Conservation (phyloP, 53 echinoderm and acorn worm species). For the Mesocentrotus franciscanus region DNA sequence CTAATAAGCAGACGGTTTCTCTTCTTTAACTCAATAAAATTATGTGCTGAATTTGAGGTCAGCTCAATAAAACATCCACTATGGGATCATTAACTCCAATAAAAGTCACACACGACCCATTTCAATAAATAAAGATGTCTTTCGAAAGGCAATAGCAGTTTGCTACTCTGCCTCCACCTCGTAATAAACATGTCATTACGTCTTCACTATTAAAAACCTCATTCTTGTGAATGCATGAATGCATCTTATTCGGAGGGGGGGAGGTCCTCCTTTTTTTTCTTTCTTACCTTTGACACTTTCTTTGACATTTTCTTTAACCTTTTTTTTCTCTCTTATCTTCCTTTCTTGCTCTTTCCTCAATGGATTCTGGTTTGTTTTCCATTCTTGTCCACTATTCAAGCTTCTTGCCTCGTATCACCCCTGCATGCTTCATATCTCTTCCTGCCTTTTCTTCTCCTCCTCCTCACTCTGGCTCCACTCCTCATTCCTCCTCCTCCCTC, state of each 20-base stretch:
- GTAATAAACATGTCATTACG: background rate
- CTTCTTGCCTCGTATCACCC: background rate
- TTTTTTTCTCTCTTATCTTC: background rate
- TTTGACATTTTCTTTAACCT: background rate
- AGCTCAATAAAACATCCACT: background rate
- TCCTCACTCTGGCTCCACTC: background rate
- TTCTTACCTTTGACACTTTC: background rate
- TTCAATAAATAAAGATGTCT: slow-evolving; percentile 2
- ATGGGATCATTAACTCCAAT: slow-evolving; percentile 16
- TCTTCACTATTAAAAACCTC: background rate
- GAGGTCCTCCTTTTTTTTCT: background rate
- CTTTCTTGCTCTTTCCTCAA: background rate
- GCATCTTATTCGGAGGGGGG: too few relatives aligned
- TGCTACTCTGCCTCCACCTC: background rate
- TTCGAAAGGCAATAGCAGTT: background rate
- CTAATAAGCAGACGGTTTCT: background rate
- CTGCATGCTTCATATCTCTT: background rate
- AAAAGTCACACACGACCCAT: slow-evolving; percentile 6
- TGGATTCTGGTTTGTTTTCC: background rate
- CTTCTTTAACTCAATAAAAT: background rate
- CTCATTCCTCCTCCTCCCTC: background rate
- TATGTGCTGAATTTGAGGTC: background rate
- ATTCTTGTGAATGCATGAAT: background rate
- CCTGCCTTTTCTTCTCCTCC: background rate
- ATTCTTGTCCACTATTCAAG: background rate